Conservation (phyloP, 2,113 vertebrate genomes). For the Podarcis cretensis region DNA sequence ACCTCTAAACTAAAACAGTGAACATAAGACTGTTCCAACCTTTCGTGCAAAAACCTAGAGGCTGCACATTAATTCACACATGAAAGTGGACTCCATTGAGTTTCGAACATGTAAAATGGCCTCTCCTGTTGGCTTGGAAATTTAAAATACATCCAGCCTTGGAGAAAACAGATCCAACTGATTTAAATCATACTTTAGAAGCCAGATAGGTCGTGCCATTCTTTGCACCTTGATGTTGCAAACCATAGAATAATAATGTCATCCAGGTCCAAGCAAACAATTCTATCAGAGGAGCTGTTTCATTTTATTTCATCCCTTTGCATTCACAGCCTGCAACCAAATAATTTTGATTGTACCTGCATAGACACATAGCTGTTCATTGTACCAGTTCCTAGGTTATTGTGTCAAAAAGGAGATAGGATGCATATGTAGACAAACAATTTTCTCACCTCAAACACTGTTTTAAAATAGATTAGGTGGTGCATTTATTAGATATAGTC, state of each 20-base stretch:
- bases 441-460: not conserved
- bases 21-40: not conserved
- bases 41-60: not conserved
- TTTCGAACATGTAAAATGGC: not conserved
- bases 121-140: constrained; percentile 17
- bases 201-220: not conserved
- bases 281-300: constrained; percentile 2
- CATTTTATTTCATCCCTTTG: not conserved
- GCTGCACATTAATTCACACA: not conserved
- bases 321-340: constrained; percentile 11
- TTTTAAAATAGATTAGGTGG: not conserved
- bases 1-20: not conserved
- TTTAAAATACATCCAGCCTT: constrained; percentile 5
- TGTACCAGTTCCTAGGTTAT: constrained; percentile 28
- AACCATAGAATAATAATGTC: not conserved
- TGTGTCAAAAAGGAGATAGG: not conserved
- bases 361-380: constrained; percentile 24
- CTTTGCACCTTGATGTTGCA: constrained; percentile 25
- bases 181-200: not conserved
- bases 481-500: not conserved
- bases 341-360: constrained; percentile 24
- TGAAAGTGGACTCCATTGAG: not conserved
- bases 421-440: not conserved
- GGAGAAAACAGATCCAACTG: not conserved
- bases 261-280: not conserved